Conservation (phyloP, 2,113 vertebrate species). For the Oryzias woworae region DNA sequence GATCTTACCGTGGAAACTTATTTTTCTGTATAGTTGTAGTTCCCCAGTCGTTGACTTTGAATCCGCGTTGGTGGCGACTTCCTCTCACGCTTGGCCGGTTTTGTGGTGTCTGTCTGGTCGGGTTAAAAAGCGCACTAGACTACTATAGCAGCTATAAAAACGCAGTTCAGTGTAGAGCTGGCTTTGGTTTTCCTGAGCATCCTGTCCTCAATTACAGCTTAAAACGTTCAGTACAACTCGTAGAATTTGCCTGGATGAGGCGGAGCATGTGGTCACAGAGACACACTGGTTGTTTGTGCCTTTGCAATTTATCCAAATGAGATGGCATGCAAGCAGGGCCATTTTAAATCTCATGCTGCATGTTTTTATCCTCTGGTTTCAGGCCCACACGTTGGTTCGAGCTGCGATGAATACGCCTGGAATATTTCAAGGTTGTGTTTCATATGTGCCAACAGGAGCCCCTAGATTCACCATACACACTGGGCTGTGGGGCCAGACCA, state of each 20-base stretch:
- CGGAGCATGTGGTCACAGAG: slow-evolving; percentile 83
- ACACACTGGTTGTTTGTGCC: slow-evolving; percentile 83
- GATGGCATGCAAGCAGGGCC: slow-evolving; percentile 33
- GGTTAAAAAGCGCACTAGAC: slow-evolving; percentile 83
- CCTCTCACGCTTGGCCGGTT: slow-evolving; percentile 76
- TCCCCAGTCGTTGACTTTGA: slow-evolving; percentile 65
- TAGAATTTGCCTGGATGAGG: slow-evolving; percentile 94
- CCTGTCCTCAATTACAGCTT: slow-evolving; percentile 90
- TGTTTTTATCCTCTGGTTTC: slow-evolving; percentile 16
- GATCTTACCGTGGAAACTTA: slow-evolving; percentile 58
- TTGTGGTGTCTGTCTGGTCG: slow-evolving; percentile 84
- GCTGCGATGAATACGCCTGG: slow-evolving; percentile 26
- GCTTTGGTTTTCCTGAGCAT: slow-evolving; percentile 86
- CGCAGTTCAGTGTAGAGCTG: slow-evolving; percentile 88
- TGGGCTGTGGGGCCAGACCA: slow-evolving; percentile 51
- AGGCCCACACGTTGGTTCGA: slow-evolving; percentile 28
- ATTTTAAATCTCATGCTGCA: slow-evolving; percentile 8
- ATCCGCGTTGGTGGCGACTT: slow-evolving; percentile 81
- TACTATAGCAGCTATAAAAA: slow-evolving; percentile 93
- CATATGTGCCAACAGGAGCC: slow-evolving; percentile 44
- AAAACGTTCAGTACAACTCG: slow-evolving; percentile 89
- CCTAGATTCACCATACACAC: slow-evolving; percentile 29
- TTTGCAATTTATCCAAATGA: slow-evolving; percentile 79
- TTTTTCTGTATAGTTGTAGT: slow-evolving; percentile 32
- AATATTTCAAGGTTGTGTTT: slow-evolving; percentile 69